Base-by-base conservation (phyloP, 2,888 invertebrate genomes). In the Tipula confusa region DNA sequence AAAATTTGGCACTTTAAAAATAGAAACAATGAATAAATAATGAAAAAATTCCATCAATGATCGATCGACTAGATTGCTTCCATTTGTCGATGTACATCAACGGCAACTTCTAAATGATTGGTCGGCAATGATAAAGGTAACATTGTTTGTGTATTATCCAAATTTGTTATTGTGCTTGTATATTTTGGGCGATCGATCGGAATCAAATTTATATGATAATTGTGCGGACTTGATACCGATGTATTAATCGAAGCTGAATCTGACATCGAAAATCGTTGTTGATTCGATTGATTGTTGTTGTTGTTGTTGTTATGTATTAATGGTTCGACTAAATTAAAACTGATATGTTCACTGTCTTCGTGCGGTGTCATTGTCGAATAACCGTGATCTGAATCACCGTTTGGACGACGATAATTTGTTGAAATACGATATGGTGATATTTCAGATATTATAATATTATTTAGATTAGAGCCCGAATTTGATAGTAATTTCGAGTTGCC, bases 311-410 rank as follows among this genome's bases (percentile, higher is more conserved):
- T 88, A 83, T 91, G 89, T 84, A 93, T 89, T 43, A 92, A 90
- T 0, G 93, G 93, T 86, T 94, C 94, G 82, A 93, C 92, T 7
- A 93, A 91, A 24, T 94, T 94, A 86, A 95, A 94, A 7, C 94
- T 94, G 85, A 95, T 93, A 86, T 95, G 95, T 87, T 96, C 96
- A 0, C 95, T 95, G 87, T 96, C 96, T 87, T 97, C 96, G 86
- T 96, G 96, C 0, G 96, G 96, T 0, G 96, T 97, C 97, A 97
- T 97, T 0, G 97, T 97, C 2, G 96, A 97, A 89, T 98, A 98
- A 1, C 98, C 98, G 87, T 97, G 97, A 90, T 98, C 98, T n/a
- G 96, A 97, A 85, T 89, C 89, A 15, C 89, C 89, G 85, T 89
- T 89, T 2, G 95, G 93, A 33, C 96, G 92, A 64, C 95, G 91